Conservation (phyloP, 2,888 invertebrate genomes). For the Diplazon laetatorius region DNA sequence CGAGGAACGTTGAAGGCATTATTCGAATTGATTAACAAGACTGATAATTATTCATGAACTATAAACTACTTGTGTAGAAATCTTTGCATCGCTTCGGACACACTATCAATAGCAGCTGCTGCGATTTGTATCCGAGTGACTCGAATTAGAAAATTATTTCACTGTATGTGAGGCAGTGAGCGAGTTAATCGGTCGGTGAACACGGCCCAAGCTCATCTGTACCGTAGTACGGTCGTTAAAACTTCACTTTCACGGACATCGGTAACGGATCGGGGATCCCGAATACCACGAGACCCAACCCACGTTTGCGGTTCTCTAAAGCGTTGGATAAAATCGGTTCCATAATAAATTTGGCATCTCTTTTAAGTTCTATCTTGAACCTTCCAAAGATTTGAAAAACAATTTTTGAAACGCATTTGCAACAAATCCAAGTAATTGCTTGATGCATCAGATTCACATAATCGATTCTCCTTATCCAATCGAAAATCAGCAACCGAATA, state of each 20-base stretch:
- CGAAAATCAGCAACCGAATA: no score
- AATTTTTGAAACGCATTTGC: no score
- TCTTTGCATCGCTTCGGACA: background rate
- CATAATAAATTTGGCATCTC: no score
- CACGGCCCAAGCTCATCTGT: conserved; percentile 39
- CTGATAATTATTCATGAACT: background rate
- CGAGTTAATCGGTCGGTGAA: conserved; percentile 41
- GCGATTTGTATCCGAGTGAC: conserved; percentile 10
- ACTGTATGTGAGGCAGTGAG: background rate
- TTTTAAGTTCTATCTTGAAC: no score
- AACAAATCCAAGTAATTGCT: no score
- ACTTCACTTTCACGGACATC: conserved; percentile 75
- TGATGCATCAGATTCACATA: no score
- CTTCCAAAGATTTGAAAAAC: no score
- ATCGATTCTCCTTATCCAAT: no score
- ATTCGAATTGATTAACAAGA: background rate
- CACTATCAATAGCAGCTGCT: conserved; percentile 4
- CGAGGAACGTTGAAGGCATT: background rate
- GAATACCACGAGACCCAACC: no score
- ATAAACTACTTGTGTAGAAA: background rate
- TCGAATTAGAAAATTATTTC: conserved; percentile 54
- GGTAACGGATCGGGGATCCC: no score
- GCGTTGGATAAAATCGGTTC: no score
- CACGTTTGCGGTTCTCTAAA: no score
- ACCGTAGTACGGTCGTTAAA: conserved; percentile 71